Base-by-base conservation (phyloP, 2,113 vertebrate genomes). In the Osmerus eperlanus region DNA sequence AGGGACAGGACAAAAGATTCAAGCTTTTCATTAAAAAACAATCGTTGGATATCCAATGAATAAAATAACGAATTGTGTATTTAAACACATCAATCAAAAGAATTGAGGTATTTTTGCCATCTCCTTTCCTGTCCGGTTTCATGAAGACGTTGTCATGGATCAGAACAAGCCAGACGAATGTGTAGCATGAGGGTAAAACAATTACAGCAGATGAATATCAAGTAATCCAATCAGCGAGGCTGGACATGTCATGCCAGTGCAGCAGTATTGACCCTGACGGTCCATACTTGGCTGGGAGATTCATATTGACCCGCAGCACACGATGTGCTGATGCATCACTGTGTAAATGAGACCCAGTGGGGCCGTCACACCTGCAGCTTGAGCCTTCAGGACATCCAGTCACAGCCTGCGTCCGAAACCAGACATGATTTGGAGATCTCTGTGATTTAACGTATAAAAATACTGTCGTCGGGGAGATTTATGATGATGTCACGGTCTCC, bases 271-370 rank as follows among this genome's bases (percentile, higher is more conserved):
- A 88, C 87, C 90, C 29, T 82, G 90, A 89, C 86, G 81, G 86
- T 83, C 79, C 78, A 81, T 75, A n/a, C 58, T 51, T 81, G 80
- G 74, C 68, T 80, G 68, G 82, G 75, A 86, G 85, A 84, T 87
- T 84, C 75, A 66, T 85, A 91, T 89, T 89, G 88, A 88, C 85
- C 83, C 65, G 41, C 74, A 75, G 56, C 54, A 61, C 63, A 76
- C 83, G 80, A 84, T 89, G 78, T 87, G 90, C 91, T 92, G 90
- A 92, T 77, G 83, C 84, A 84, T 86, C 87, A 85, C 51, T 86
- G 80, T 87, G 80, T 68, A 89, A 88, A 91, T 89, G 78, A 84
- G 78, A 68, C 77, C 67, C 77, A 55, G 25, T 9, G 16, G 70
- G 71, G 19, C 51, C 56, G 76, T 16, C 66, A 52, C 75, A 71